Percentiles rank a stretch among this genome's conserved stretches.
phyloP scores from a whole-genome alignment of 2,888 invertebrate genomes.

The Ethmia dodecea region DNA sequence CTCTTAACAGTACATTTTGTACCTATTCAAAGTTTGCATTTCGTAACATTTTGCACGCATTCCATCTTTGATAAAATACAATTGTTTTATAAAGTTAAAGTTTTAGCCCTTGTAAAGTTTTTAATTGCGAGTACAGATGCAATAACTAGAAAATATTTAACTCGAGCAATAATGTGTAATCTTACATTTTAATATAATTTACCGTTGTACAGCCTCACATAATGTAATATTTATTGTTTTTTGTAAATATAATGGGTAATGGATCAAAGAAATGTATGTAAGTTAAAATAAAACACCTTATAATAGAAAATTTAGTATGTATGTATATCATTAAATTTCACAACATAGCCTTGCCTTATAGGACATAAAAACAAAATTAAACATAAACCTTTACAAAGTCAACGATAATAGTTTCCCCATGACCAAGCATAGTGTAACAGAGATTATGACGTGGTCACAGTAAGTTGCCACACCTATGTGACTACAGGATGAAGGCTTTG shows the following conservation, averaged over 20 bases:
- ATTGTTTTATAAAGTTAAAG: too few relatives aligned
- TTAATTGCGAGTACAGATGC: too few relatives aligned
- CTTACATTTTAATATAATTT: background rate
- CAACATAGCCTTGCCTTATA: slow-evolving; percentile 50
- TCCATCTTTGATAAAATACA: too few relatives aligned
- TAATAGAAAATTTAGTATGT: slow-evolving; percentile 67
- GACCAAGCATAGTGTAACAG: slow-evolving; percentile 50
- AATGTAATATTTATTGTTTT: slow-evolving; percentile 12
- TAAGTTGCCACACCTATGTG: too few relatives aligned
- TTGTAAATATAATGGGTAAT: slow-evolving; percentile 21
- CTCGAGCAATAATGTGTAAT: too few relatives aligned
- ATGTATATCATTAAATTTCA: slow-evolving; percentile 62
- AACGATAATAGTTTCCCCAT: slow-evolving; percentile 50
- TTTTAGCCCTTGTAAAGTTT: too few relatives aligned
- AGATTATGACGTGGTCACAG: too few relatives aligned
- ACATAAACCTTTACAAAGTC: slow-evolving; percentile 52
- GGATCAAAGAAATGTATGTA: background rate
- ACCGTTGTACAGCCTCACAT: slow-evolving; percentile 14
- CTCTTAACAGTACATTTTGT: background rate
- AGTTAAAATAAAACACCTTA: slow-evolving; percentile 45
- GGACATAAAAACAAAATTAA: slow-evolving; percentile 51
- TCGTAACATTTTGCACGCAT: background rate
- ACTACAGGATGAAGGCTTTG: too few relatives aligned
- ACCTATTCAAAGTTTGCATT: background rate
- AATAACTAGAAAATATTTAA: too few relatives aligned